phyloP scores from a whole-genome alignment of 23 tunicate genomes.

The Styela plicata region DNA sequence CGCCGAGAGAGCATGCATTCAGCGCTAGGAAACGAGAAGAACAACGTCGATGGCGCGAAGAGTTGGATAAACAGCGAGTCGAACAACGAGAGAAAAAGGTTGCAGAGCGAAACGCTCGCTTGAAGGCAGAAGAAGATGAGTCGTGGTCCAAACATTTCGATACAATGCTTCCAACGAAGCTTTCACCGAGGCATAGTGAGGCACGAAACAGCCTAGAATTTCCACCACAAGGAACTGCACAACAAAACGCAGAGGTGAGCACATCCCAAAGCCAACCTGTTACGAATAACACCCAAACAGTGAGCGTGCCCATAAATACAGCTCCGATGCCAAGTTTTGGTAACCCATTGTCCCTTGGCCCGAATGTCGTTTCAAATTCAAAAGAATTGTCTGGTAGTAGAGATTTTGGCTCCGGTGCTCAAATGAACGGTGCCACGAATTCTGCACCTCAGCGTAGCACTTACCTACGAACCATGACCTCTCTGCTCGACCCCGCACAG shows the following conservation, averaged over 20 bases:
- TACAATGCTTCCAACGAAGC: slow-evolving; percentile 59
- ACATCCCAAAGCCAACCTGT: no score
- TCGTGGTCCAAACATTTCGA: slow-evolving; percentile 83
- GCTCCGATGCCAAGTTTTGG: not conserved
- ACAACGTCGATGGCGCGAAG: slow-evolving; percentile 82
- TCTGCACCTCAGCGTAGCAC: slow-evolving; percentile 28
- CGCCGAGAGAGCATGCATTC: slow-evolving; percentile 65
- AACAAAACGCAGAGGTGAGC: no score
- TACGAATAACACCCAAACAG: not conserved
- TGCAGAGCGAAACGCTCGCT: slow-evolving; percentile 7
- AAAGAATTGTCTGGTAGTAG: not conserved
- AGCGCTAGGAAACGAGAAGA: slow-evolving; percentile 81
- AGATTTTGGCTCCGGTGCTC: not conserved
- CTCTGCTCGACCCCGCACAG: slow-evolving; percentile 86
- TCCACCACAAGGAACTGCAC: not conserved
- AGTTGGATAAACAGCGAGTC: slow-evolving; percentile 64
- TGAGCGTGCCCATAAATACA: not conserved
- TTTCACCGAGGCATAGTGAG: slow-evolving; percentile 1
- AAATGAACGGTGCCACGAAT: not conserved
- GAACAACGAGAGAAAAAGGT: slow-evolving; percentile 46
- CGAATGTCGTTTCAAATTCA: not conserved
- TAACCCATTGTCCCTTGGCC: not conserved
- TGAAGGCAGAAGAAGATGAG: slow-evolving; percentile 7
- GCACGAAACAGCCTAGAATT: not conserved
- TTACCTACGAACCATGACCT: slow-evolving; percentile 83